Percentiles rank a stretch among this genome's conserved stretches.
These are phyloP conservation scores for Leptoteleia sp. DNA, from an alignment of 1,140 invertebrate species.

Conservation along the genomic window DNA sequence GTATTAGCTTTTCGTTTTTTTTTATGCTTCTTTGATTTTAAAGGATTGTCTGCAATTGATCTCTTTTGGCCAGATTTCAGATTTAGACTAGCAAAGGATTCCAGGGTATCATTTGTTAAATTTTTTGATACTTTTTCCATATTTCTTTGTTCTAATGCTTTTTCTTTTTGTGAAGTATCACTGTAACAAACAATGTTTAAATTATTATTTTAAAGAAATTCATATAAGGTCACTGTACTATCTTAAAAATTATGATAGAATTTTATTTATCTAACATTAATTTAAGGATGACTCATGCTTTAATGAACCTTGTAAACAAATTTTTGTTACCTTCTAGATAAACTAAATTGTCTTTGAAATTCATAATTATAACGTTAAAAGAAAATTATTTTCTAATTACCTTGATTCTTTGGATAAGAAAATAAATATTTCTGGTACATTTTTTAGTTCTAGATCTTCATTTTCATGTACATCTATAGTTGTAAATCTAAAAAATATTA, in stretches of 20 bases:
- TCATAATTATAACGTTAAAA: too few species aligned
- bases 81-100: conserved; percentile 74
- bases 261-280: too few species aligned
- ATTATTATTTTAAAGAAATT: too few species aligned
- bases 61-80: conserved; percentile 72
- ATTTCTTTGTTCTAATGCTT: neutral
- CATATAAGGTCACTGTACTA: too few species aligned
- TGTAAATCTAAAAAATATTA: conserved; percentile 32
- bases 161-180: too few species aligned
- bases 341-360: too few species aligned
- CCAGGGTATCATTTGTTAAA: conserved; percentile 64
- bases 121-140: conserved; percentile 47
- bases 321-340: too few species aligned
- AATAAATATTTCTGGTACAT: conserved; percentile 86
- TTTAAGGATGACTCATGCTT: too few species aligned
- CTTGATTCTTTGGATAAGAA: conserved; percentile 83
- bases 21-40: conserved; percentile 21
- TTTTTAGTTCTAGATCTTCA: conserved; percentile 10
- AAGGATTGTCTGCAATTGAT: conserved; percentile 4
- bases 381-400: conserved; percentile 10
- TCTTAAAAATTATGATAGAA: too few species aligned
- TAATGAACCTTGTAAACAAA: too few species aligned
- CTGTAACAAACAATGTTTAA: too few species aligned
- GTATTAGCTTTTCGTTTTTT: conserved; percentile 18
- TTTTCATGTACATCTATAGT: conserved; percentile 29